phyloP scores from a whole-genome alignment of 2,888 invertebrate species.

The Dastarcus helophoroides region DNA sequence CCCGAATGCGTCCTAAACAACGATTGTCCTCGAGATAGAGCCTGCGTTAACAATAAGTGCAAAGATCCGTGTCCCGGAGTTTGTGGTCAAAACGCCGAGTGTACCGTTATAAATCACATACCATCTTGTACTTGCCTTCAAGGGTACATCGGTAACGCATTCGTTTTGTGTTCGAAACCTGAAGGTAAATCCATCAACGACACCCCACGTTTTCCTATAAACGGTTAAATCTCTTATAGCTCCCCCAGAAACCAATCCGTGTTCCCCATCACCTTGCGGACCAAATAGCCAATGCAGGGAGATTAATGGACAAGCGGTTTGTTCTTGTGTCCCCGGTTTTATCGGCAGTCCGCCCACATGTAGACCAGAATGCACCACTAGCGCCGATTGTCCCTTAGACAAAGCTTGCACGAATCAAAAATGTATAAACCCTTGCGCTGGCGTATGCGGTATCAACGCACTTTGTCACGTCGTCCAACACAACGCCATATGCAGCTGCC shows the following conservation, averaged over 20 bases:
- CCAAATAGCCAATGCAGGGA: slow-evolving; percentile 56
- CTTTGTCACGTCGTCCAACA: slow-evolving; percentile 56
- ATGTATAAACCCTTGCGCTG: slow-evolving; percentile 60
- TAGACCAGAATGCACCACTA: slow-evolving; percentile 55
- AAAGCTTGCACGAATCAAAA: slow-evolving; percentile 56
- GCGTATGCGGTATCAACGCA: slow-evolving; percentile 57
- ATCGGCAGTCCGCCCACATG: slow-evolving; percentile 62
- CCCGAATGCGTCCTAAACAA: slow-evolving; percentile 70
- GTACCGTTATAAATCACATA: slow-evolving; percentile 65
- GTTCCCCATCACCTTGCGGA: slow-evolving; percentile 61
- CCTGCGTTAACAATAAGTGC: slow-evolving; percentile 65
- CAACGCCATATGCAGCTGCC: slow-evolving; percentile 51
- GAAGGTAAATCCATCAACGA: too few relatives aligned
- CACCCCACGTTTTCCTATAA: too few relatives aligned
- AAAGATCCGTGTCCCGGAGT: slow-evolving; percentile 67
- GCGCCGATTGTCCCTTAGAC: slow-evolving; percentile 54
- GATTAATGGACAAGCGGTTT: slow-evolving; percentile 53
- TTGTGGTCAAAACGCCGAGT: slow-evolving; percentile 65
- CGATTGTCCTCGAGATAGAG: slow-evolving; percentile 58
- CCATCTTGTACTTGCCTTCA: slow-evolving; percentile 63
- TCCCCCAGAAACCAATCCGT: slow-evolving; percentile 20
- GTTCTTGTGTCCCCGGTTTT: slow-evolving; percentile 52
- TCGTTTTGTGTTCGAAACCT: slow-evolving; percentile 48
- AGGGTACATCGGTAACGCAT: slow-evolving; percentile 66
- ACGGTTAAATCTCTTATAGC: too few relatives aligned